These are phyloP conservation scores for Thalassophryne amazonica DNA, from an alignment of 2,797 vertebrate genomes.

Conservation along the genomic window DNA sequence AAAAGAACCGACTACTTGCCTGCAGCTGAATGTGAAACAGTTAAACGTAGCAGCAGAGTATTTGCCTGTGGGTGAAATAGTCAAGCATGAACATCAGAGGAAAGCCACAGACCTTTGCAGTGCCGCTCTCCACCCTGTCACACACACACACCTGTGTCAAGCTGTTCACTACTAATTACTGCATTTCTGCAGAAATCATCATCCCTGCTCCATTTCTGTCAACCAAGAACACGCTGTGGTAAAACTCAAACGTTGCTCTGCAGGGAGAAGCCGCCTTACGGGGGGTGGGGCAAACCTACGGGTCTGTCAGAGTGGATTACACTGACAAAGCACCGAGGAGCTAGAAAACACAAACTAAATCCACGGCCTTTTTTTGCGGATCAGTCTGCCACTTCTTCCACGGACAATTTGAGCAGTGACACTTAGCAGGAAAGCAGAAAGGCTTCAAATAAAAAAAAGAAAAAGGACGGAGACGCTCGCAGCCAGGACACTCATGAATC, in stretches of 20 bases:
- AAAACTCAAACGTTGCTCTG: conserved; percentile 46
- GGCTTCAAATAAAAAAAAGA: no score
- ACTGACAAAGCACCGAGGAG: conserved; percentile 34
- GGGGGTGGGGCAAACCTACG: conserved; percentile 63
- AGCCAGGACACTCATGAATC: no score
- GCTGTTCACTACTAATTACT: conserved; percentile 35
- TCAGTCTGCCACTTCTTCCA: conserved; percentile 17
- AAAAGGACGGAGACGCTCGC: no score
- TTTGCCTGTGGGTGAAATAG: conserved; percentile 14
- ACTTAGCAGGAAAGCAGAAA: conserved; percentile 11
- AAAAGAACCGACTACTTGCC: conserved; percentile 4
- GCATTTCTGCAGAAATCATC: conserved; percentile 41
- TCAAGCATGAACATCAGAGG: background rate
- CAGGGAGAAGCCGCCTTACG: conserved; percentile 31
- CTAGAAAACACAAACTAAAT: conserved; percentile 26
- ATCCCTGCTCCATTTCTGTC: conserved; percentile 50
- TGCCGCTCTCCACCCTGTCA: conserved; percentile 1
- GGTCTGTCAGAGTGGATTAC: conserved; percentile 60
- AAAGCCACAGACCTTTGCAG: conserved; percentile 25
- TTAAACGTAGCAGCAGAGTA: conserved; percentile 2
- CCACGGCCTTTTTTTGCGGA: conserved; percentile 36
- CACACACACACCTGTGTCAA: conserved; percentile 14
- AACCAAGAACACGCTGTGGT: conserved; percentile 33
- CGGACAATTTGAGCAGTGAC: conserved; percentile 22
- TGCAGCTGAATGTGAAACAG: background rate